Conservation (phyloP, 2,888 invertebrate species). For the Heliconius ismenius region DNA sequence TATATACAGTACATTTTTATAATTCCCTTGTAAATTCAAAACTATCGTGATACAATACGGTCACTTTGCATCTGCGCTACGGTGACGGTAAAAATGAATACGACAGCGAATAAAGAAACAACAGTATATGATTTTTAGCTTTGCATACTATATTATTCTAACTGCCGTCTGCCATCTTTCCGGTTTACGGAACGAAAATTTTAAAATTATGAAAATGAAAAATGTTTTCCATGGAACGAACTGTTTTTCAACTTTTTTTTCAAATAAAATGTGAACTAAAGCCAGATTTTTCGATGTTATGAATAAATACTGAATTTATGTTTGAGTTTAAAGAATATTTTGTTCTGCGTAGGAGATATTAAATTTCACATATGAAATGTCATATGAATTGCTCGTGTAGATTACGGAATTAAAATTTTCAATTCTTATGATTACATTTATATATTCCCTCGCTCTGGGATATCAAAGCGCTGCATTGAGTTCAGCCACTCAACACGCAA, state of each 20-base stretch:
- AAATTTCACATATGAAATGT: neutral
- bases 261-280: slow-evolving; percentile 10
- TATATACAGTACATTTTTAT: neutral
- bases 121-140: slow-evolving; percentile 18
- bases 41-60: neutral
- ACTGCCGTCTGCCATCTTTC: slow-evolving; percentile 29
- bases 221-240: slow-evolving; percentile 16
- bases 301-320: slow-evolving; percentile 17
- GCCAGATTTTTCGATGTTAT: slow-evolving; percentile 1
- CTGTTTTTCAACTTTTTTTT: slow-evolving; percentile 9
- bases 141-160: slow-evolving; percentile 24
- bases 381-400: neutral
- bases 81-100: neutral
- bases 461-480: too few species aligned
- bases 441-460: neutral
- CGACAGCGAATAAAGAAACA: neutral
- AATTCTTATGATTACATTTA: neutral
- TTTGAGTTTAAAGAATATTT: neutral
- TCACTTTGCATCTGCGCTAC: neutral
- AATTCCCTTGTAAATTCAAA: neutral
- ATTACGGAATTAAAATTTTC: neutral
- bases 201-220: slow-evolving; percentile 29
- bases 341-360: neutral
- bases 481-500: too few species aligned
- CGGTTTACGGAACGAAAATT: slow-evolving; percentile 24